Evolutionary conservation across 53 echinoderm and acorn worm species (phyloP).

Genomic region (Apostichopus leukothele): DNA sequence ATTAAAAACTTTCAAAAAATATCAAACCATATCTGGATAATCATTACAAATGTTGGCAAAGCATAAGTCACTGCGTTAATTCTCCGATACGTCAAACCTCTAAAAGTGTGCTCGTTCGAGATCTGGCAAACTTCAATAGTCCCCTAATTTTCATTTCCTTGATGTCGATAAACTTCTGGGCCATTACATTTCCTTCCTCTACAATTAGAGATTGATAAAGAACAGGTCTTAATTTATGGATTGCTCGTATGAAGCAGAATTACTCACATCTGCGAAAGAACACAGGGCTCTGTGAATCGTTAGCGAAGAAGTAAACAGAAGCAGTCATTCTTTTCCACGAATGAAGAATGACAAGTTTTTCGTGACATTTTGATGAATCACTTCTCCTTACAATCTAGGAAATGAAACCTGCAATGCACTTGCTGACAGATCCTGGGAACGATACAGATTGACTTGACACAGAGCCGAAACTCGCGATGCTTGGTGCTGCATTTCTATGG

Average conservation of each 20-base stretch:
- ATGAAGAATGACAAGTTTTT: not conserved
- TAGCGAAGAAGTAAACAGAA: not conserved
- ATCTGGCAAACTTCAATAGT: not conserved
- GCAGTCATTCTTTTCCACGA: not conserved
- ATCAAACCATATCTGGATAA: too few relatives aligned
- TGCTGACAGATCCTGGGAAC: too few relatives aligned
- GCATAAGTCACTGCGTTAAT: too few relatives aligned
- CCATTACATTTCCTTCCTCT: not conserved
- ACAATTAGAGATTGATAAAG: slow-evolving; percentile 2
- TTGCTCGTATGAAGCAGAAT: not conserved
- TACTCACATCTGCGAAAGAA: not conserved
- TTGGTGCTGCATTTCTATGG: too few relatives aligned
- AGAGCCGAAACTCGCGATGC: too few relatives aligned
- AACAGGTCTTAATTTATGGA: not conserved
- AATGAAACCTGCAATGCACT: not conserved
- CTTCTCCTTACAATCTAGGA: not conserved
- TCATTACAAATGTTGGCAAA: too few relatives aligned
- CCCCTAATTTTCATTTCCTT: not conserved
- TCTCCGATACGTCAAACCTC: not conserved
- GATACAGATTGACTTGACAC: too few relatives aligned
- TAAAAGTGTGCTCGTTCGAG: not conserved
- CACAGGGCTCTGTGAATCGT: not conserved
- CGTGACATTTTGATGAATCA: not conserved
- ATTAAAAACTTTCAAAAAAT: too few relatives aligned
- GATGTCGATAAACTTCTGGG: not conserved